These are phyloP conservation scores for Batillaria attramentaria DNA, from an alignment of 1,140 invertebrate genomes.

Conservation along the genomic window DNA sequence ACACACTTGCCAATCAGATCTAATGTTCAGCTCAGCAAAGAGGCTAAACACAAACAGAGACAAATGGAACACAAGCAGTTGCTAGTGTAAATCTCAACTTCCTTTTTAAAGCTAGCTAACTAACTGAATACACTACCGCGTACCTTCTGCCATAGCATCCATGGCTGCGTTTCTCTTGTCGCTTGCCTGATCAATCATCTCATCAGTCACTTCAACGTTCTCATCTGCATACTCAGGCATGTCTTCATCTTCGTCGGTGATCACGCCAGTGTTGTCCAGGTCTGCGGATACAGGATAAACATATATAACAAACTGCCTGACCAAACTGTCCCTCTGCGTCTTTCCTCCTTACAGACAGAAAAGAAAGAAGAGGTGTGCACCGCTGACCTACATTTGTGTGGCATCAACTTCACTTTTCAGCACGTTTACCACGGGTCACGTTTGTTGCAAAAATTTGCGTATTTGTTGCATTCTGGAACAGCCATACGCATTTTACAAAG, in stretches of 20 bases:
- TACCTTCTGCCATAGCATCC: constrained; percentile 74
- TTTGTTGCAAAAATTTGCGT: background rate
- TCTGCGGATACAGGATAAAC: constrained; percentile 38
- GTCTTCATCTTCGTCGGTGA: constrained; percentile 61
- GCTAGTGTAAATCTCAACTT: no score
- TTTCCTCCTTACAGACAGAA: background rate
- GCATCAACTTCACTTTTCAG: background rate
- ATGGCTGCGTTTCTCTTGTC: constrained; percentile 84
- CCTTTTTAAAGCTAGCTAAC: no score
- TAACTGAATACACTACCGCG: background rate
- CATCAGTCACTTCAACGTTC: constrained; percentile 78
- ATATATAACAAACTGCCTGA: no score
- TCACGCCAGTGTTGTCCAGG: constrained; percentile 57
- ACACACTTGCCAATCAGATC: background rate
- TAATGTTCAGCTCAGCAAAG: no score
- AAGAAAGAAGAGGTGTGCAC: background rate
- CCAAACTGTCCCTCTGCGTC: background rate
- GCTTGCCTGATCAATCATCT: constrained; percentile 84
- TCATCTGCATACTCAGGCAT: constrained; percentile 59
- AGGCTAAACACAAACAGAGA: no score
- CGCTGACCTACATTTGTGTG: background rate
- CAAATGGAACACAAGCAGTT: no score
- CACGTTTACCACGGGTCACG: background rate
- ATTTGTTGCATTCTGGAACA: no score
- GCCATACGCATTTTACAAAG: no score